A percentile compares a stretch with the other conserved stretches of the same genome.
Conservation (phyloP, 2,888 invertebrate species). For the Harpalus rubripes region DNA sequence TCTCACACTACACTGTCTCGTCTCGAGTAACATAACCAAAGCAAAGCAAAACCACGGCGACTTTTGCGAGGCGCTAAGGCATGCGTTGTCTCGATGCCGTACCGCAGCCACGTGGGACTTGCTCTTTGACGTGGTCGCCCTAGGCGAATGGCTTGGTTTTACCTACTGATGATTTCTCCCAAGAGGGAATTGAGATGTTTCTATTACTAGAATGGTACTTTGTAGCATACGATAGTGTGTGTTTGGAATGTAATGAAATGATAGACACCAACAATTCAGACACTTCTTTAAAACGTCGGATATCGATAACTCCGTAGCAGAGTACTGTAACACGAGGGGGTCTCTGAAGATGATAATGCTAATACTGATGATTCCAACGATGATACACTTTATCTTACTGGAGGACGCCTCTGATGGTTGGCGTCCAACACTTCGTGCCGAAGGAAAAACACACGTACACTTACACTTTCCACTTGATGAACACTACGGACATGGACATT, state of each 20-base stretch:
- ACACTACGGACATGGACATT: too few relatives aligned
- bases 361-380: too few relatives aligned
- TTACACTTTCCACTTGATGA: too few relatives aligned
- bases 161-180: not conserved
- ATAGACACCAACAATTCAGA: too few relatives aligned
- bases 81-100: constrained; percentile 1
- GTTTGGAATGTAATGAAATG: not conserved
- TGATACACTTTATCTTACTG: too few relatives aligned
- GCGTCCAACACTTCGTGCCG: too few relatives aligned
- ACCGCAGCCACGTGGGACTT: constrained; percentile 12
- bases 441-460: too few relatives aligned
- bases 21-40: constrained; percentile 1
- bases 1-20: constrained; percentile 14
- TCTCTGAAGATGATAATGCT: too few relatives aligned
- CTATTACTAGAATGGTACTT: not conserved
- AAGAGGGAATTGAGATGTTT: not conserved
- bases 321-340: too few relatives aligned
- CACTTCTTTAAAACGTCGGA: too few relatives aligned
- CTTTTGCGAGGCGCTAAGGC: not conserved
- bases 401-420: too few relatives aligned
- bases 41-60: not conserved
- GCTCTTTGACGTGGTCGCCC: constrained; percentile 11
- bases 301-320: too few relatives aligned
- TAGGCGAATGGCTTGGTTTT: not conserved
- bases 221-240: not conserved